Conservation (phyloP, 2,113 vertebrate genomes). For the Aegypius monachus region DNA sequence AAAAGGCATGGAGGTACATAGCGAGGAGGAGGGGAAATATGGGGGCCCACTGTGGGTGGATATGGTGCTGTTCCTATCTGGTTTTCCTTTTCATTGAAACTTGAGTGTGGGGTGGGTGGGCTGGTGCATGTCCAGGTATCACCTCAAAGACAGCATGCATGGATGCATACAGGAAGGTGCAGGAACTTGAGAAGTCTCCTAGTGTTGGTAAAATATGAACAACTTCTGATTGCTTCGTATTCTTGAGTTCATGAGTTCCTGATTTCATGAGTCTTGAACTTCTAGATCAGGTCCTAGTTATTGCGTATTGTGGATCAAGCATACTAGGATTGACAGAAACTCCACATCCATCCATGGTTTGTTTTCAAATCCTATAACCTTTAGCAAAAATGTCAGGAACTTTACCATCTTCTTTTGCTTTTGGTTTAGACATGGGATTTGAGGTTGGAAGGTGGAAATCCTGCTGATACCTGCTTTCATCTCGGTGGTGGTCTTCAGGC, state of each 20-base stretch:
- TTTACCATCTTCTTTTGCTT: neutral
- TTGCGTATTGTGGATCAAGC: neutral
- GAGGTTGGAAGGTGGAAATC: neutral
- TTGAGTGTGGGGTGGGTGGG: neutral
- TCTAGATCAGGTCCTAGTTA: neutral
- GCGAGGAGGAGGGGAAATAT: neutral
- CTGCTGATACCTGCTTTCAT: neutral
- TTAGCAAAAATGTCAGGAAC: neutral
- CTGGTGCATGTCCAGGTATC: neutral
- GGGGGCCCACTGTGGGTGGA: fast-evolving
- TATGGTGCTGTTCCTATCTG: neutral
- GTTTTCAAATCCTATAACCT: neutral
- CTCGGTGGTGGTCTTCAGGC: neutral
- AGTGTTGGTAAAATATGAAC: neutral
- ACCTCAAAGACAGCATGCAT: neutral
- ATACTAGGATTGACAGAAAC: neutral
- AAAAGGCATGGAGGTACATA: neutral
- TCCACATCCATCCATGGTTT: neutral
- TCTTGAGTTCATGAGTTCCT: neutral
- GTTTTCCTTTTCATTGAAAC: neutral
- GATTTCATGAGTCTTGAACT: neutral
- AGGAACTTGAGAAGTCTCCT: neutral
- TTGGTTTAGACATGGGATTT: neutral
- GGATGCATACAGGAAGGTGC: neutral
- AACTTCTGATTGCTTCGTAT: neutral